These are phyloP conservation scores for Diorhabda sublineata DNA, from an alignment of 1,140 invertebrate species.

Conservation along the genomic window DNA sequence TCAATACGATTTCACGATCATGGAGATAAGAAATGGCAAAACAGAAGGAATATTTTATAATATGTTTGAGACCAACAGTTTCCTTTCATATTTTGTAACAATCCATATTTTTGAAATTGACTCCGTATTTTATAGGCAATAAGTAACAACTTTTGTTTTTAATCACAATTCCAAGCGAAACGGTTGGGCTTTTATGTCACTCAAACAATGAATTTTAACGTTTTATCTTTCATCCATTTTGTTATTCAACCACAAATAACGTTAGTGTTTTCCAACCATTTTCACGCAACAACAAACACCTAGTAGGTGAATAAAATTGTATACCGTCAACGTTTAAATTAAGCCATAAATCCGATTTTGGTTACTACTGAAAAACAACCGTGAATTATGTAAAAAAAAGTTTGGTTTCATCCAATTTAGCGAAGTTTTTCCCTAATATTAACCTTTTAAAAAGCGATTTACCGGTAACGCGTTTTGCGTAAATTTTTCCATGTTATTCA, in stretches of 20 bases:
- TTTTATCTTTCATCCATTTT: no score
- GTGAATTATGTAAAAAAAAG: slow-evolving; percentile 1
- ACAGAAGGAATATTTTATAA: no score
- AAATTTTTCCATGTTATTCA: not conserved
- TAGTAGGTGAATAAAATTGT: not conserved
- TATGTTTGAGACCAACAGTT: no score
- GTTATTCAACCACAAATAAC: not conserved
- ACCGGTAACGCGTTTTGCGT: not conserved
- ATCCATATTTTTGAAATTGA: no score
- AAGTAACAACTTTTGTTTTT: no score
- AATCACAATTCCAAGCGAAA: no score
- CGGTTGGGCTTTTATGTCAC: no score
- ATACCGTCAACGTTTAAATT: slow-evolving; percentile 2
- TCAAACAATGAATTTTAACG: no score
- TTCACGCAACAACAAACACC: not conserved
- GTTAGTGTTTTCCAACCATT: not conserved
- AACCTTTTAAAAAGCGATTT: not conserved
- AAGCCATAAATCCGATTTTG: not conserved
- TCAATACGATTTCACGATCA: no score
- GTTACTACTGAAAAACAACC: not conserved
- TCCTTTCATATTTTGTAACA: no score
- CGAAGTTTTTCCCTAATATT: slow-evolving; percentile 2
- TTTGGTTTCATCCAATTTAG: not conserved
- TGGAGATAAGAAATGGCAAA: no score
- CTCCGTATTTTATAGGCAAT: no score